Evolutionary conservation across 1,140 invertebrate genomes (phyloP).

Genomic region (Formica exsecta): DNA sequence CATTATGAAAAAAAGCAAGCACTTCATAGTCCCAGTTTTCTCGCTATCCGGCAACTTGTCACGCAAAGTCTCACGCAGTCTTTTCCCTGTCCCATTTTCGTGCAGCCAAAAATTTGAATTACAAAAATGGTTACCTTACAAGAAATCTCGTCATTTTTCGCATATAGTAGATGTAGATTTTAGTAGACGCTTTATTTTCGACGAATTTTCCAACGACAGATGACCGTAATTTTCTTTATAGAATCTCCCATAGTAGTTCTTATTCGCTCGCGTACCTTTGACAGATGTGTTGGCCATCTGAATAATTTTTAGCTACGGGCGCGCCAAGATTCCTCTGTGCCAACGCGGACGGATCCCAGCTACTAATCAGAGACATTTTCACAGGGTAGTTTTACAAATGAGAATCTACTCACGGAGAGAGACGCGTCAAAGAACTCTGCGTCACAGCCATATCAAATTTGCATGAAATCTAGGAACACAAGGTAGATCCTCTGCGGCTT

Average conservation of each 20-base stretch:
- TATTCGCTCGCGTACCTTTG: slow-evolving; percentile 30
- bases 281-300: slow-evolving; percentile 6
- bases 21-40: not conserved
- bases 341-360: not conserved
- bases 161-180: not conserved
- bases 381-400: slow-evolving; percentile 54
- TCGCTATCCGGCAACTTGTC: not conserved
- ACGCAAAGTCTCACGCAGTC: not conserved
- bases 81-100: not conserved
- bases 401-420: slow-evolving; percentile 36
- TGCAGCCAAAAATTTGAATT: not conserved
- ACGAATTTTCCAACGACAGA: slow-evolving; percentile 15
- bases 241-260: slow-evolving; percentile 21
- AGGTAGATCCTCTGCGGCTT: slow-evolving; percentile 40
- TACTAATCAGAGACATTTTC: slow-evolving; percentile 63
- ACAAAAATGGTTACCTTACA: not conserved
- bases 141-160: not conserved
- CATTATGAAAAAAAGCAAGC: not conserved
- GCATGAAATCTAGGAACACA: slow-evolving; percentile 63
- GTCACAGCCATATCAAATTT: slow-evolving; percentile 62
- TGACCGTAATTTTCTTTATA: slow-evolving; percentile 40
- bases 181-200: not conserved
- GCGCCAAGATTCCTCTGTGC: slow-evolving; percentile 22
- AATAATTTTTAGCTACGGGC: slow-evolving; percentile 49
- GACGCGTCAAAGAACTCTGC: slow-evolving; percentile 52